Conservation (phyloP, 2,797 vertebrate genomes). For the Ceyx erithaca region DNA sequence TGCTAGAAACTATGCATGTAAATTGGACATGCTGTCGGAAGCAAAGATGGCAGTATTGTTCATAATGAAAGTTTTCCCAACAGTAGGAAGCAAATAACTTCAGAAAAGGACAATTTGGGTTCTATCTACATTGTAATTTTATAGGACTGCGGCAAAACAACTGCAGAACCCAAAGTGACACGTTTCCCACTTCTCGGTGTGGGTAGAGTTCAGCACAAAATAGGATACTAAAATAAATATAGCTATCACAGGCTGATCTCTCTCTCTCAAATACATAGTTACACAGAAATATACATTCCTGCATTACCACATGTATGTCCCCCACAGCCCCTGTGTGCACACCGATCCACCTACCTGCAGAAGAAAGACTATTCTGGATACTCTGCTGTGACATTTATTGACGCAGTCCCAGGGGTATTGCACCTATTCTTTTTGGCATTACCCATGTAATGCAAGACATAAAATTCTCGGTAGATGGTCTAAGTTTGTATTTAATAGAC, state of each 20-base stretch:
- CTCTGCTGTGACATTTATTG: slow-evolving; percentile 52
- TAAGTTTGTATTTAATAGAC: slow-evolving; percentile 73
- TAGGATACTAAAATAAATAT: neutral
- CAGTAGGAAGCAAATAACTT: neutral
- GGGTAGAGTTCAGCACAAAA: neutral
- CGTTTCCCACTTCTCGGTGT: neutral
- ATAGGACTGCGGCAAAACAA: neutral
- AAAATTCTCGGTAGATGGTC: slow-evolving; percentile 72
- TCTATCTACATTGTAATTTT: neutral
- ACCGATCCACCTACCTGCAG: neutral
- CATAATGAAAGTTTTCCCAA: neutral
- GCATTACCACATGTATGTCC: neutral
- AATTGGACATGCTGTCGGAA: neutral
- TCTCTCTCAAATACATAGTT: neutral
- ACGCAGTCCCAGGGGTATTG: slow-evolving; percentile 20
- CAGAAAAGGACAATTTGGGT: neutral
- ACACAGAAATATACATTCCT: fast-evolving
- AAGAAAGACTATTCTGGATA: neutral
- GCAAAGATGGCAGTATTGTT: neutral
- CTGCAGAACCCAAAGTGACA: neutral
- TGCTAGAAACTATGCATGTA: neutral
- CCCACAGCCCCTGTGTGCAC: neutral
- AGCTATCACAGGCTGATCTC: neutral
- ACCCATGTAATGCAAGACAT: slow-evolving; percentile 35
- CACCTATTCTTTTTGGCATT: slow-evolving; percentile 58